These are phyloP conservation scores for Herpailurus yagouaroundi DNA, from an alignment of 2,113 vertebrate genomes.

Conservation along the genomic window DNA sequence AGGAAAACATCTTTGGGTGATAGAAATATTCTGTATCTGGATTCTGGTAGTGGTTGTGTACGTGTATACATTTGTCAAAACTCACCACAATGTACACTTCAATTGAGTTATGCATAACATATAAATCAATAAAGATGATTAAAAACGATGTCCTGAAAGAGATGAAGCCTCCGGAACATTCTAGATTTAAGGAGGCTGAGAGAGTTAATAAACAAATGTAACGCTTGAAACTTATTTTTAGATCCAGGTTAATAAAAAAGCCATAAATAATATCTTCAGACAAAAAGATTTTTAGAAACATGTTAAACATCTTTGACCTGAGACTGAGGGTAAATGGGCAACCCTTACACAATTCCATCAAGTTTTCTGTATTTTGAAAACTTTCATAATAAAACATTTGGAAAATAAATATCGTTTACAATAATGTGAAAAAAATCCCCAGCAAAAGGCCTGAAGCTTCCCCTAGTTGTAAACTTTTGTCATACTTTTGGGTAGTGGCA, in stretches of 20 bases:
- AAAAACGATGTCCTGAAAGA: background rate
- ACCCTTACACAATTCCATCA: background rate
- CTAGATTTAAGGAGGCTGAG: background rate
- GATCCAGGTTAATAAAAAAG: background rate
- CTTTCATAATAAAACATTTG: background rate
- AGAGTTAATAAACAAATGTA: background rate
- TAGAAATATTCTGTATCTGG: background rate
- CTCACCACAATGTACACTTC: background rate
- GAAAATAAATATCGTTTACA: background rate
- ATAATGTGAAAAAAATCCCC: background rate
- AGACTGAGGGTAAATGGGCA: background rate
- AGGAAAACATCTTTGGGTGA: background rate
- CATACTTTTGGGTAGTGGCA: background rate
- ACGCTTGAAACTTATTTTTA: background rate
- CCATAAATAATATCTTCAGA: background rate
- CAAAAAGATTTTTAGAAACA: background rate
- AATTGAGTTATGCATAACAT: background rate
- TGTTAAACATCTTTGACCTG: background rate
- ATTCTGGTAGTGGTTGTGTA: background rate
- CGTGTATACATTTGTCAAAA: background rate
- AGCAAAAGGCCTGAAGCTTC: background rate
- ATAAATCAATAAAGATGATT: background rate
- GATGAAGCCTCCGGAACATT: background rate
- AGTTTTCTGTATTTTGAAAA: background rate
- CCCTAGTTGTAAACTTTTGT: background rate